Evolutionary conservation across 2,888 invertebrate species (phyloP), one percentile per base, ranked within the genome.

Genomic region (Homarus gammarus): DNA sequence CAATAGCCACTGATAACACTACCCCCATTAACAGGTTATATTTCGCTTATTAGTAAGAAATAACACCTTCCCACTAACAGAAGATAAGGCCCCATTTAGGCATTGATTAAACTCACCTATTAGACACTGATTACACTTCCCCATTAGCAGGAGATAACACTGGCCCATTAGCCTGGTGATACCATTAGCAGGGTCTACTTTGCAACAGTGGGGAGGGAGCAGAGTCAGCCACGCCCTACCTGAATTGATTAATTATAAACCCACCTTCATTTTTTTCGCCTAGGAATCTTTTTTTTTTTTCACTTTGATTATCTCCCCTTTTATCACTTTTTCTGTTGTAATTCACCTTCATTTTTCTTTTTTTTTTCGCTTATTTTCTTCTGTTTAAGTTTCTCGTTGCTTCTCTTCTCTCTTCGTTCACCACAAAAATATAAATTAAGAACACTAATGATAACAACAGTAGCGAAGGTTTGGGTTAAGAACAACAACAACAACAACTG

Each of bases 361-460:
- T 18, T 56, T 18, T 18, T 18, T 56, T 18, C 18, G 15, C 18
- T 2, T 56, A 8, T 40, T 31, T 44, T 68, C 68, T 68, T 44
- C 68, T 82, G 68, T 82, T 68, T 68, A 68, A 40, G 68, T 82
- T 40, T 68, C 81, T 82, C 68, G 40, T 44, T 81, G 64, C 38
- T 38, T 64, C 61, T 81, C 64, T 56, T 44, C 44, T 44, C 6
- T 5, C 44, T 10, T 44, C n/a, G n/a, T n/a, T n/a, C n/a, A n/a
- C n/a, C n/a, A n/a, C n/a, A n/a, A n/a, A n/a, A n/a, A n/a, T n/a
- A n/a, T n/a, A n/a, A n/a, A n/a, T n/a, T n/a, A n/a, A n/a, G n/a
- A n/a, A n/a, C n/a, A n/a, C n/a, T n/a, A n/a, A n/a, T n/a, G n/a
- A n/a, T n/a, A n/a, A n/a, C n/a, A n/a, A n/a, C n/a, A n/a, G n/a